Evolutionary conservation across 2,888 invertebrate species (phyloP), one percentile per base, ranked within the genome.

Genomic region (Melipona bicolor): DNA sequence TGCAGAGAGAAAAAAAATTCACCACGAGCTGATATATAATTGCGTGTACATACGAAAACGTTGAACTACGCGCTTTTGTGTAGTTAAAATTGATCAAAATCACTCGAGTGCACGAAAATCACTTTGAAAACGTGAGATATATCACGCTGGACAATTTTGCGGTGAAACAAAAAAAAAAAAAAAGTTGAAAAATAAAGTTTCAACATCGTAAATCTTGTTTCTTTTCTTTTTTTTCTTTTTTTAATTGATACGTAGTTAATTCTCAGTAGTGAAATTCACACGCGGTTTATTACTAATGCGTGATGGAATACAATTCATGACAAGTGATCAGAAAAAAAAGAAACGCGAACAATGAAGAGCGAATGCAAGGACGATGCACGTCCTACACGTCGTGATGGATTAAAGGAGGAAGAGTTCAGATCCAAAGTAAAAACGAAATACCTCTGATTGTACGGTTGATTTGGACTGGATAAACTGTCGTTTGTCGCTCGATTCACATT

Each of bases 401-500:
- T 6, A 27, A 75, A 59, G 36, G 36, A 36, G 43, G 69, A 62
- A 15, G 19, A 15, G 24, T 15, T 71, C 64, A 64, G 19, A 32
- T 67, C n/a, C 21, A 27, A 52, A 56, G 87, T 85, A 32, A 54
- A 80, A 81, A 78, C 62, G 72, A 83, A 36, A 86, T 94, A 95
- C 96, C 96, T 96, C 92, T 96, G 96, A 94, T 97, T 97, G 94
- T 96, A 97, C 88, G 96, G 96, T 88, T 97, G 96, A 92, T 93
- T 95, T 71, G 96, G 96, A 91, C 96, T 96, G 77, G 95, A 96
- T 94, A 96, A 96, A 95, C 96, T 97, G 91, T 98, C 98, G 61
- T 96, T 96, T 74, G 97, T 96, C 82, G 96, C 96, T 94, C 98
- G 96, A 94, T 97, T 98, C 83, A 98, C 97, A 92, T 97, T 98